phyloP scores from a whole-genome alignment of 2,888 invertebrate genomes.

The Torymus texanus region DNA sequence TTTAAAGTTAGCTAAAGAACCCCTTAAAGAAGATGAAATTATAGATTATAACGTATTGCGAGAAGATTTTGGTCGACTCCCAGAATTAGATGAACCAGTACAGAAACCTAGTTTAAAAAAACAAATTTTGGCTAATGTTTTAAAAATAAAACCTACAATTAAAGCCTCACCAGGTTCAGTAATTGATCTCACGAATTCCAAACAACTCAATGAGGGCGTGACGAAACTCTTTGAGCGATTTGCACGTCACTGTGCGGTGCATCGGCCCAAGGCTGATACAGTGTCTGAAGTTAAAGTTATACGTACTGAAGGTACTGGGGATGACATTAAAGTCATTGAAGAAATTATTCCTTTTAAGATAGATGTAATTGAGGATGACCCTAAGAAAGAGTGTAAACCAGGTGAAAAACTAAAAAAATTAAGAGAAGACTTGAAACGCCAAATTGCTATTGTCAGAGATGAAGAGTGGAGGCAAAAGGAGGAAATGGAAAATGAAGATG shows the following conservation, averaged over 20 bases:
- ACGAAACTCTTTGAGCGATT: conserved; percentile 75
- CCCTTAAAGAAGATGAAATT: conserved; percentile 22
- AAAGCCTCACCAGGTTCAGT: conserved; percentile 78
- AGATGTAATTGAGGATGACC: conserved; percentile 56
- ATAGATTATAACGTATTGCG: conserved; percentile 34
- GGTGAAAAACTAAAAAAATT: conserved; percentile 84
- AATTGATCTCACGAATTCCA: conserved; percentile 79
- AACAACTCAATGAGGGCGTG: conserved; percentile 46
- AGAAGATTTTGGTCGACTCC: conserved; percentile 54
- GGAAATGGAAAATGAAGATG: conserved; percentile 70
- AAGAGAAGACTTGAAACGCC: conserved; percentile 82
- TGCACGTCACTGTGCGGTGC: conserved; percentile 78
- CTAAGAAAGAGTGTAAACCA: conserved; percentile 77
- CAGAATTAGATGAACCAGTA: conserved; percentile 41
- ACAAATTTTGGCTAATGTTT: conserved; percentile 57
- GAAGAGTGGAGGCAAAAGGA: conserved; percentile 83
- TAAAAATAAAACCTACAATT: conserved; percentile 74
- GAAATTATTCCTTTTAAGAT: conserved; percentile 52
- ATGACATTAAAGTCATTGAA: conserved; percentile 60
- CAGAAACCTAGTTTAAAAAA: conserved; percentile 60
- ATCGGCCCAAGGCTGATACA: conserved; percentile 75
- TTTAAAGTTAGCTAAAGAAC: conserved; percentile 23
- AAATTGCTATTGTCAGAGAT: conserved; percentile 84
- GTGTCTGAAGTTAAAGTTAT: conserved; percentile 69
- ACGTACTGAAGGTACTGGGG: conserved; percentile 60